Conservation (phyloP, 2,888 invertebrate species). For the Drosophila meridiana region DNA sequence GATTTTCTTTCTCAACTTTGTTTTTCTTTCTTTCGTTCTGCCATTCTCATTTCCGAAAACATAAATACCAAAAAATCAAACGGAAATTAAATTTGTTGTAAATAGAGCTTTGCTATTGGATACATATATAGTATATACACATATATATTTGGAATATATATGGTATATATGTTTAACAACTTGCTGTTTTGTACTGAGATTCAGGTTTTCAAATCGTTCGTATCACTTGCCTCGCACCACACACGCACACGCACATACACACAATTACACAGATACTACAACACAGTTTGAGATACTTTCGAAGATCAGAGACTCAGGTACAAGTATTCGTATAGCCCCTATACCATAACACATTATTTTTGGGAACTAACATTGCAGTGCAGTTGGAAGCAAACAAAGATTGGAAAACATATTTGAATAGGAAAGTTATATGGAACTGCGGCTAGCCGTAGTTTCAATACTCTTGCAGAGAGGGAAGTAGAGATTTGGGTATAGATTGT, state of each 20-base stretch:
- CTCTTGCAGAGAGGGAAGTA: background rate
- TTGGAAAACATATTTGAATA: background rate
- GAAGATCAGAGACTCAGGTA: constrained; percentile 77
- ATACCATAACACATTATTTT: constrained; percentile 1
- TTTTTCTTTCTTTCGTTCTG: background rate
- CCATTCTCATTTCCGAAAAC: background rate
- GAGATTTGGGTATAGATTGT: background rate
- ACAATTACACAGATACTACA: constrained; percentile 12
- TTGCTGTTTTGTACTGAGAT: constrained; percentile 72
- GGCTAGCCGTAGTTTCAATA: background rate
- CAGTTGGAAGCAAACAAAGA: constrained; percentile 26
- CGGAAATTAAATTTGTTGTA: constrained; percentile 18
- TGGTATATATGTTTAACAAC: constrained; percentile 42
- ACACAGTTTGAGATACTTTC: constrained; percentile 54
- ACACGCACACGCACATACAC: constrained; percentile 34
- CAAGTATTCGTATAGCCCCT: constrained; percentile 46
- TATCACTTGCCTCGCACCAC: constrained; percentile 52
- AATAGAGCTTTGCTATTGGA: constrained; percentile 15
- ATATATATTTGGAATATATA: constrained; percentile 11
- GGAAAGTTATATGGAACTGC: background rate
- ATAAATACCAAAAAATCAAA: background rate
- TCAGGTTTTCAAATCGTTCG: constrained; percentile 63
- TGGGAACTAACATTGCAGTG: constrained; percentile 15
- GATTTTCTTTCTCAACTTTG: background rate
- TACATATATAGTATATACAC: constrained; percentile 3